A percentile compares a stretch with the other conserved stretches of the same genome.
Evolutionary conservation across 2,797 vertebrate species (phyloP).

Genomic region (Danio aesculapii): DNA sequence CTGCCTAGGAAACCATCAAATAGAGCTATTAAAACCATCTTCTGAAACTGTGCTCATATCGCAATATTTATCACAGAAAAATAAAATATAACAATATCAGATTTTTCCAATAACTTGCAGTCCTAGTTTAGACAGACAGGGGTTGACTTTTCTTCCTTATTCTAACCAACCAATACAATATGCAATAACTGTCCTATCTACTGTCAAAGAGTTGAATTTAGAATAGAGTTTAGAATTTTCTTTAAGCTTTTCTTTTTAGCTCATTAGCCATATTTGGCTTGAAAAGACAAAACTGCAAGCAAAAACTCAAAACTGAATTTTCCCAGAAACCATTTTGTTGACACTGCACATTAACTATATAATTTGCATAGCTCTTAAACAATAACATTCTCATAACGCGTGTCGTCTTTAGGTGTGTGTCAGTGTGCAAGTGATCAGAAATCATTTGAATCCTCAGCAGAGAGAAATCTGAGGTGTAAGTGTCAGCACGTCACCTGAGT

Average conservation of each 20-base stretch:
- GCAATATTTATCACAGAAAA: no score
- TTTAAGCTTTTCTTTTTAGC: not conserved
- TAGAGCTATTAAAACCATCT: no score
- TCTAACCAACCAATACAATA: not conserved
- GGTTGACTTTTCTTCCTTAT: no score
- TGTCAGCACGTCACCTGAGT: conserved; percentile 87
- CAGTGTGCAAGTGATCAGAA: not conserved
- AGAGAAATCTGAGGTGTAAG: not conserved
- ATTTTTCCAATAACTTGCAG: no score
- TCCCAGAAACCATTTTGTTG: not conserved
- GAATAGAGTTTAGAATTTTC: no score
- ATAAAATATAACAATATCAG: no score
- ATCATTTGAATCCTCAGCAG: not conserved
- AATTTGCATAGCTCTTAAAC: no score
- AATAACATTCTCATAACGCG: no score
- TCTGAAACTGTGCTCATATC: no score
- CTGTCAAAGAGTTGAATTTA: not conserved
- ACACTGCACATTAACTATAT: not conserved
- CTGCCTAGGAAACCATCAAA: no score
- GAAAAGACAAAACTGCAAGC: not conserved
- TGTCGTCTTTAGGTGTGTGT: not conserved
- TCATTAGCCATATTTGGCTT: not conserved
- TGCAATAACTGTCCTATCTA: not conserved
- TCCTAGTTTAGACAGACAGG: no score
- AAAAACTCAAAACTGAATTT: not conserved